A percentile compares a stretch with the other conserved stretches of the same genome.
Evolutionary conservation across 2,113 vertebrate species (phyloP).

Genomic region (Galeopterus variegatus): DNA sequence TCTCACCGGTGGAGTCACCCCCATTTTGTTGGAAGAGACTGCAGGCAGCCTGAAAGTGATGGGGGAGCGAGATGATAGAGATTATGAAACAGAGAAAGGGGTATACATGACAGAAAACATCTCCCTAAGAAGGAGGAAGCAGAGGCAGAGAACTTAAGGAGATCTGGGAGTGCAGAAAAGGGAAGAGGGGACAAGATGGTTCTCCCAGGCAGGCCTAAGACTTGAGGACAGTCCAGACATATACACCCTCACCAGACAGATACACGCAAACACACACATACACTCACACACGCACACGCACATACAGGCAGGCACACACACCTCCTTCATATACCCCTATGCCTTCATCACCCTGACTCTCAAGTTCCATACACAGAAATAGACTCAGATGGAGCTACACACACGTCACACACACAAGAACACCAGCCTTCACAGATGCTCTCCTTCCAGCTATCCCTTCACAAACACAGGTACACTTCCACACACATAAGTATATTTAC

Average conservation of each 20-base stretch:
- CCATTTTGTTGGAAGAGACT: constrained; percentile 67
- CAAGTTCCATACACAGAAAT: not conserved
- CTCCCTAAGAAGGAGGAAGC: constrained; percentile 53
- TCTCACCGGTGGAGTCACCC: constrained; percentile 48
- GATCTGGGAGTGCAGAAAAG: constrained; percentile 41
- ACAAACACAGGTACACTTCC: not conserved
- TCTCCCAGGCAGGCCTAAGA: constrained; percentile 26
- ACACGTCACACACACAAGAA: not conserved
- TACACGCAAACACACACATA: not conserved
- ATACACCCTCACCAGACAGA: not conserved
- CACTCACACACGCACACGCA: not conserved
- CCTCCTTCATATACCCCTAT: not conserved
- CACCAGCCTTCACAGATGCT: constrained; percentile 13
- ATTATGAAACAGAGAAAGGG: constrained; percentile 43
- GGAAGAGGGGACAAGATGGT: not conserved
- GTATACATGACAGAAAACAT: constrained; percentile 14
- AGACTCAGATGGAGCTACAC: constrained; percentile 18
- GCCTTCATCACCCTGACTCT: not conserved
- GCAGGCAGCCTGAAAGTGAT: not conserved
- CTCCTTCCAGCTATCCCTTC: constrained; percentile 29
- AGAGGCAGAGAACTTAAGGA: constrained; percentile 56
- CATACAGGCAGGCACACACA: not conserved
- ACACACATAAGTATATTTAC: not conserved
- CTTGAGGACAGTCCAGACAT: constrained; percentile 33
- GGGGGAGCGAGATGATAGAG: not conserved